Evolutionary conservation across 2,797 vertebrate species (phyloP).

Genomic region (Hydrophis major): DNA sequence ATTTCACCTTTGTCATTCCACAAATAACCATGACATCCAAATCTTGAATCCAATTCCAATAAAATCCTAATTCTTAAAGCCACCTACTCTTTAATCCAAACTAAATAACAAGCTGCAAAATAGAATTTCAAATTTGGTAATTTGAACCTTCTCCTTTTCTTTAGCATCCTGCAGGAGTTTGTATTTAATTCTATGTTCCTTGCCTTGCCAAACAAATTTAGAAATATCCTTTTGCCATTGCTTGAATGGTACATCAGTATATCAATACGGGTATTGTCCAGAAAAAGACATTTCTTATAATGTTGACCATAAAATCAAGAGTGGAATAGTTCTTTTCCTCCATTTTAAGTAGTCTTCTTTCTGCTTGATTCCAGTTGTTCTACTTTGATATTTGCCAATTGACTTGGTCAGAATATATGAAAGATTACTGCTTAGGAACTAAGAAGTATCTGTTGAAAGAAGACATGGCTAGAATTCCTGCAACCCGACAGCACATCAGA

Average conservation of each 20-base stretch:
- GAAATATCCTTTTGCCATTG: not conserved
- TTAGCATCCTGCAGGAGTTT: not conserved
- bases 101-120: no score
- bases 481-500: constrained; percentile 86
- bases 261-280: not conserved
- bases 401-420: constrained; percentile 95
- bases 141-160: no score
- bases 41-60: no score
- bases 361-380: constrained; percentile 78
- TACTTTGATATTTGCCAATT: constrained; percentile 95
- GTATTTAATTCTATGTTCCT: not conserved
- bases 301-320: not conserved
- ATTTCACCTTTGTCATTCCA: no score
- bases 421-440: constrained; percentile 91
- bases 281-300: not conserved
- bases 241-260: not conserved
- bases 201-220: not conserved
- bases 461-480: constrained; percentile 92
- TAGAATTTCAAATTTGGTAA: no score
- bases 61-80: no score
- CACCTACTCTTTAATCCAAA: no score
- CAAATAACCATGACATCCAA: no score
- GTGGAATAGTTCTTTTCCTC: not conserved
- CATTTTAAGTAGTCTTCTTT: not conserved
- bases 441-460: constrained; percentile 97